These are phyloP conservation scores for Ariopsis seemanni DNA, from an alignment of 2,113 vertebrate genomes.

Conservation along the genomic window DNA sequence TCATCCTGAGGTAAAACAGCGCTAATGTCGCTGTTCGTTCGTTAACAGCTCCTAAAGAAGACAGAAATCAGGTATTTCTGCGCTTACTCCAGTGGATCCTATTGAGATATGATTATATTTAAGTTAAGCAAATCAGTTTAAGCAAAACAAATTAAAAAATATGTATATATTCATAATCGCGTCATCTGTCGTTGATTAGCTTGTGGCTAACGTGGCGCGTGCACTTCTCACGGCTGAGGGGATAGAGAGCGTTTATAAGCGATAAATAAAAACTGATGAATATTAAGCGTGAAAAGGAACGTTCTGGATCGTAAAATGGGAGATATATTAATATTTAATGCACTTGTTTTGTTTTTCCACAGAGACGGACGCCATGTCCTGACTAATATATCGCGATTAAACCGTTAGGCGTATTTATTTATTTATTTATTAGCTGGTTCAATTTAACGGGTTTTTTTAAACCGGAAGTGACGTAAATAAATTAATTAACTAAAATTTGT, in stretches of 20 bases:
- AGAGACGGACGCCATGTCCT: constrained; percentile 40
- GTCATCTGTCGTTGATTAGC: background rate
- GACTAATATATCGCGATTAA: constrained; percentile 34
- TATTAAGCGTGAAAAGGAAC: background rate
- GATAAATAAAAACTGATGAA: background rate
- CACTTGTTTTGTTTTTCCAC: background rate
- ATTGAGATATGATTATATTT: constrained; percentile 39
- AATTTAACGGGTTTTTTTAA: background rate
- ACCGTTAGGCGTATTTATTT: constrained; percentile 1
- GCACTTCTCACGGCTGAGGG: background rate
- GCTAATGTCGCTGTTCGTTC: constrained; percentile 42
- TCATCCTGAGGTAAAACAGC: constrained; percentile 26
- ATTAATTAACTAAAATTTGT: no score
- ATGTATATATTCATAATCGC: no score
- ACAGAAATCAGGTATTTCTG: constrained; percentile 12
- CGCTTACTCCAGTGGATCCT: constrained; percentile 17
- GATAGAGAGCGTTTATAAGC: no score
- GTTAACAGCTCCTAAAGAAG: constrained; percentile 10
- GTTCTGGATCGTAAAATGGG: background rate
- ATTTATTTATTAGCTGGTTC: no score
- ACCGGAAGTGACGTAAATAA: constrained; percentile 15
- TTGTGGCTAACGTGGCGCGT: background rate
- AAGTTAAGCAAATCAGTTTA: no score
- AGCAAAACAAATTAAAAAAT: background rate
- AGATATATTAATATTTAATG: constrained; percentile 20